Conservation (phyloP, 2,797 vertebrate genomes). For the Thunnus albacares region DNA sequence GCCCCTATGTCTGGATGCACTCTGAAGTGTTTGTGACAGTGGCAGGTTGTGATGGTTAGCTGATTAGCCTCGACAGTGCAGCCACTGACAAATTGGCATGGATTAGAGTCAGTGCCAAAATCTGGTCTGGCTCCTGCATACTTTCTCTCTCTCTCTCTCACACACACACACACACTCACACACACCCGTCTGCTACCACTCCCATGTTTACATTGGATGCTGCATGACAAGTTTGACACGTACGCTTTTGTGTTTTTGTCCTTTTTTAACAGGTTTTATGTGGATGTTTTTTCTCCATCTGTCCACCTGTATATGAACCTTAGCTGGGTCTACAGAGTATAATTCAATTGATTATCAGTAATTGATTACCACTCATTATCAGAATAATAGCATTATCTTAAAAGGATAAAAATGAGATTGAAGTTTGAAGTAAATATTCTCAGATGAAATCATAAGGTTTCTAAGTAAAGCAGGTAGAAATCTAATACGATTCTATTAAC, state of each 20-base stretch:
- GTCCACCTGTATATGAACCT: not conserved
- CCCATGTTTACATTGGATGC: not conserved
- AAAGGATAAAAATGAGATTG: not conserved
- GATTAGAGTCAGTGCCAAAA: conserved; percentile 30
- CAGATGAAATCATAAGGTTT: not conserved
- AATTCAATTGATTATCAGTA: not conserved
- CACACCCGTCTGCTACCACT: not conserved
- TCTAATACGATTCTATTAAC: not conserved
- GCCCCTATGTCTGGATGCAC: not conserved
- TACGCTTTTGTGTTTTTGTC: not conserved
- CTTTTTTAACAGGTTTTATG: not conserved
- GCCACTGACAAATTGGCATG: conserved; percentile 48
- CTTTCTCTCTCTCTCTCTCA: not conserved
- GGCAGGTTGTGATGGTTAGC: conserved; percentile 33
- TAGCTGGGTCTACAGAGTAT: too few relatives aligned
- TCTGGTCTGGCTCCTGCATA: not conserved
- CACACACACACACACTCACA: not conserved
- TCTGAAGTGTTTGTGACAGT: conserved; percentile 48
- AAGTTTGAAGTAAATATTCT: not conserved
- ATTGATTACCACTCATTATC: not conserved
- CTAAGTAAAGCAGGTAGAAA: not conserved
- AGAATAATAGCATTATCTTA: not conserved
- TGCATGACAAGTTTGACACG: not conserved
- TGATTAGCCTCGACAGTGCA: conserved; percentile 42
- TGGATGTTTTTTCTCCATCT: not conserved